Base-by-base conservation (phyloP, 2,113 vertebrate genomes). In the Thinocorus orbignyianus region DNA sequence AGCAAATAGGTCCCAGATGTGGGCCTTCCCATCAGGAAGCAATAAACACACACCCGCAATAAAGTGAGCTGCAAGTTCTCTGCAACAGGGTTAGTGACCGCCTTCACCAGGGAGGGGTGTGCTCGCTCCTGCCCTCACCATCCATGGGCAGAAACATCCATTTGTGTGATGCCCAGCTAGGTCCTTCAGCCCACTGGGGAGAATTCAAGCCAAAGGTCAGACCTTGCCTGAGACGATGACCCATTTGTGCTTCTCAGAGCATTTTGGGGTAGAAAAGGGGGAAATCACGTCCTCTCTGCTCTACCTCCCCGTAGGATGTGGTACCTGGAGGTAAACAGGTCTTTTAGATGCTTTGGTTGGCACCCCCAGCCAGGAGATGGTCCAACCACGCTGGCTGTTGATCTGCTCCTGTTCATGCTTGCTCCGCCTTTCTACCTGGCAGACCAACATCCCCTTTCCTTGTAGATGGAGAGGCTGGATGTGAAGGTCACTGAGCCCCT, bases 391-490 rank as follows among this genome's bases (percentile, higher is more conserved):
- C 37, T 62, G 65, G 44, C 28, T 44, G n/a, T 65, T 46, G 70
- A 26, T n/a, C 61, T 57, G 44, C 37, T 62, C n/a, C 55, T 25
- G 3, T 12, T 41, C 48, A 6, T 10, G n/a, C 11, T 58, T 24
- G 37, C 52, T 72, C 65, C 58, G 30, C 44, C n/a, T 54, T 68
- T 39, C 71, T 35, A 42, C 54, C 42, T 49, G 60, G 44, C 65
- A 73, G 54, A 24, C 5, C 20, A 64, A 51, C 4, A 19, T 72
- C 62, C 48, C 58, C 39, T 70, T 46, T 42, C 41, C 41, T 42
- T 83, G 46, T 64, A 98, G 98, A 96, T 98, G 2, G 98, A 99
- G 81, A 97, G 98, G 87, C 94, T 99, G 93, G 98, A 98, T 58
- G 89, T 55, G 11, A 98, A 98, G 95, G 98, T 98, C 0, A 5